Base-by-base conservation (phyloP, 1,140 invertebrate genomes). In the Musca domestica region DNA sequence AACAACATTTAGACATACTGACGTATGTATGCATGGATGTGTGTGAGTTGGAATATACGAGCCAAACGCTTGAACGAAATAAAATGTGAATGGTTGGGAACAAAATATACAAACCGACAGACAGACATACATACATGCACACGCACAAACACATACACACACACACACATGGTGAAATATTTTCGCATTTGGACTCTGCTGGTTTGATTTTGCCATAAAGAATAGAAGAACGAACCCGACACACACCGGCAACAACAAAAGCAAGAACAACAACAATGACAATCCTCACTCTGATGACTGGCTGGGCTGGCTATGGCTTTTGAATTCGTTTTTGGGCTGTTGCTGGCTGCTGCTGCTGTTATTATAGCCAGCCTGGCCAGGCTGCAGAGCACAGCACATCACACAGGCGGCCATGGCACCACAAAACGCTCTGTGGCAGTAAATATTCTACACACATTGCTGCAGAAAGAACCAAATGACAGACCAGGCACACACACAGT, bases 241-340 rank as follows among this genome's bases (percentile, higher is more conserved):
- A 27, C 52, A 56, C 52, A 56, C 52, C n/a, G 52, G 51, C 61
- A 46, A 47, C 54, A 61, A 67, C 51, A 56, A 67, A 25, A 67
- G 52, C 48, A 51, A 66, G 14, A 17, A 51, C 25, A 67, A 61
- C 54, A 67, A 58, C 17, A 52, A 56, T 41, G 14, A 49, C 19
- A 12, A 66, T 20, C 23, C 17, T 14, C 65, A 67, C 27, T 30
- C 25, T 66, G 48, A 49, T 49, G 64, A 46, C 47, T 65, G 64
- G 23, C 12, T 51, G 64, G 17, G 48, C 51, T 30, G 65, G 51
- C 20, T 67, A 34, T 41, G 54, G 56, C 58, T 47, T 27, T 68
- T 68, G 41, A 20, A 22, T 68, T 68, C 25, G 49, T 30, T 67
- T 30, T 67, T 49, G 23, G 58, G 19, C 54, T 61, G 20, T 54